Evolutionary conservation across 92 coral and sea anemone species (phyloP).

Genomic region (Bergia puertoricense): DNA sequence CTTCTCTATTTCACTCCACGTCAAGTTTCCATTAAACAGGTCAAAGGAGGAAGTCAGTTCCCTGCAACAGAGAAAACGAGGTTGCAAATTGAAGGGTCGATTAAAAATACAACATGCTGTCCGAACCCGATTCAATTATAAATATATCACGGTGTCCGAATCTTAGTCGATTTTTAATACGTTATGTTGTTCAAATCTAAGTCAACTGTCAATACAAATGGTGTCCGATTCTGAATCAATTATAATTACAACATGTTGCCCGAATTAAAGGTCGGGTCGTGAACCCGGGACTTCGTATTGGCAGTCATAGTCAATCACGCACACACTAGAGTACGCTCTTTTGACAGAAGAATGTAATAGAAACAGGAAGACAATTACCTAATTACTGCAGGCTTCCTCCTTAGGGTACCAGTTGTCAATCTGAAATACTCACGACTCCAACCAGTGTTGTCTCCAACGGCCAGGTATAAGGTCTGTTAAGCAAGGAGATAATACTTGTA

Average conservation of each 20-base stretch:
- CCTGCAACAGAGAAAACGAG: not conserved
- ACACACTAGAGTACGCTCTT: too few species aligned
- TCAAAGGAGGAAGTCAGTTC: not conserved
- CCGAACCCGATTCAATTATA: not conserved
- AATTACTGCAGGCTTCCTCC: slow-evolving; percentile 4
- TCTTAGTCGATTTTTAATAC: too few species aligned
- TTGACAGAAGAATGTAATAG: too few species aligned
- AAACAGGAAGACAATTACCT: not conserved
- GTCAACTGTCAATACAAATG: too few species aligned
- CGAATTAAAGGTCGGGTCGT: too few species aligned
- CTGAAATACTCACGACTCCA: slow-evolving; percentile 7
- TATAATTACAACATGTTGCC: too few species aligned
- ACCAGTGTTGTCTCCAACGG: not conserved
- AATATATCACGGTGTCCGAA: not conserved
- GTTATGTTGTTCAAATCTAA: too few species aligned
- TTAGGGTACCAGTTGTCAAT: not conserved
- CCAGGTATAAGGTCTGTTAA: slow-evolving; percentile 20
- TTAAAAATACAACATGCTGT: not conserved
- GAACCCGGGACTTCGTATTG: too few species aligned
- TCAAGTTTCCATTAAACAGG: not conserved
- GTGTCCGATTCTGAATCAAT: too few species aligned
- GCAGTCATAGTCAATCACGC: too few species aligned
- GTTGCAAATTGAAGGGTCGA: not conserved
- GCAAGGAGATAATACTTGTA: not conserved
- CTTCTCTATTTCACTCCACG: not conserved